Base-by-base conservation (phyloP, 1,140 invertebrate species). In the Atta colombica region DNA sequence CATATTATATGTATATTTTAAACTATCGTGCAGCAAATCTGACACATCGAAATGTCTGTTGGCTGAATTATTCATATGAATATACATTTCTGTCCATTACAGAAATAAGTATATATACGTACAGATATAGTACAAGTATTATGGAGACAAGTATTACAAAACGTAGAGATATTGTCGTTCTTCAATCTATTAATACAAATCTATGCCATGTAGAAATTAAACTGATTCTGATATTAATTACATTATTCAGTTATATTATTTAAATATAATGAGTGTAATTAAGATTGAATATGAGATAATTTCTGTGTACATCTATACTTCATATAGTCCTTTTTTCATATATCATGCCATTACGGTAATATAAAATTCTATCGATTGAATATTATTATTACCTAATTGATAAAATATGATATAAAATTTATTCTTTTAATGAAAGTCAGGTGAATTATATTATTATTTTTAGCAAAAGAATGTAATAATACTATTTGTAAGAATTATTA, bases 231-330 rank as follows among this genome's bases (percentile, higher is more conserved):
- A 49, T 28, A 63, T 18, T 25, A 25, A 12, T 49, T 28, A 16
- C 25, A 77, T 77, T 77, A 45, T n/a, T 10, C 39, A 31, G 35
- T 65, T 51, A 65, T 81, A 28, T 69, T 45, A 81, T 55, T 49
- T 16, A 28, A 69, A 69, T 69, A 18, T 69, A 45, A 81, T 81
- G 7, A 39, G 55, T 7, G 12, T 55, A 69, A 63, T 69, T 58
- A 49, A 39, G 65, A 68, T n/a, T 12, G 21, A 45, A 28, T 45
- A 18, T 16, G 5, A 21, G 6, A 49, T 65, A 21, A 80, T 66
- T 80, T 60, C 39, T 31, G 18, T 14, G 8, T 45, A 14, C 16
- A 7, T 2, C 1, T 28, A 10, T 65, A 10, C 31, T 21, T 1
- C 4, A 25, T 39, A 28, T 25, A n/a, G 0, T 35, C 12, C 35